Conservation (phyloP, 2,797 vertebrate genomes). For the Tragelaphus eurycerus region DNA sequence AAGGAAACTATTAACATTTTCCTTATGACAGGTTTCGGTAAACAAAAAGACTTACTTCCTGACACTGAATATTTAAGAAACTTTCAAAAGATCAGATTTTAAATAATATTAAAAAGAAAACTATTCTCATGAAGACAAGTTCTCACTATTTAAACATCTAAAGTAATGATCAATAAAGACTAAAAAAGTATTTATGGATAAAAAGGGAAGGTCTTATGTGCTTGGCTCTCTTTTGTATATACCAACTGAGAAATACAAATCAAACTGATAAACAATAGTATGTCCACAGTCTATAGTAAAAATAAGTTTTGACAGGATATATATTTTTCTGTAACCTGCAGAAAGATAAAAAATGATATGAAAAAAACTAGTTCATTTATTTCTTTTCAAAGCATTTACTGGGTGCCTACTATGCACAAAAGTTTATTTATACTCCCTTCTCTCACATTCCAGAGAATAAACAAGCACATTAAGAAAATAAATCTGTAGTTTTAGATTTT, state of each 20-base stretch:
- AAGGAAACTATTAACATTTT: neutral
- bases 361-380: conserved; percentile 6
- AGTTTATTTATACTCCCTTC: neutral
- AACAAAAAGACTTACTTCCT: neutral
- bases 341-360: neutral
- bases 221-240: neutral
- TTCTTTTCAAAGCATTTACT: neutral
- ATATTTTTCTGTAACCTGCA: neutral
- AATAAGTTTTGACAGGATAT: neutral
- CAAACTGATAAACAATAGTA: neutral
- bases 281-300: neutral
- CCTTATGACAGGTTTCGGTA: neutral
- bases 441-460: neutral
- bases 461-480: neutral
- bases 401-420: neutral
- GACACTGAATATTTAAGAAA: neutral
- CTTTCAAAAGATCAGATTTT: neutral
- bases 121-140: neutral
- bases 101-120: neutral
- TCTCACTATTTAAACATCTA: neutral
- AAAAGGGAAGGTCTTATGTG: neutral
- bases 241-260: neutral
- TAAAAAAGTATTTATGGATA: neutral
- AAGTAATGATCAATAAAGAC: neutral
- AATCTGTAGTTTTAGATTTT: neutral